Percentiles rank a stretch among this genome's conserved stretches.
Conservation (phyloP, 2,113 vertebrate genomes). For the Gavia stellata region DNA sequence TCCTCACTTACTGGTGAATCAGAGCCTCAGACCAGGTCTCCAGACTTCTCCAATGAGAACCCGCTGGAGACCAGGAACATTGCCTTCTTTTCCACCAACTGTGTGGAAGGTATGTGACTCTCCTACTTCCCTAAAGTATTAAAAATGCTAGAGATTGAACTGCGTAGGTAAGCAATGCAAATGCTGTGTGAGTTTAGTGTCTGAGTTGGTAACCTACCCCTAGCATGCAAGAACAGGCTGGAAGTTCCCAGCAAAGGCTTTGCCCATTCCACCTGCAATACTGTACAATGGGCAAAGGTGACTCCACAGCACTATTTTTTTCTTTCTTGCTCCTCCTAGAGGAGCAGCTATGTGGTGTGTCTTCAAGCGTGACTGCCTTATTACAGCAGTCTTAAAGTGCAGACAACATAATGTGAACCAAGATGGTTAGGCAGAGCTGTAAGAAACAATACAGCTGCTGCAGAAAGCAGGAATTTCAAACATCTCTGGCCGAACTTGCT, state of each 20-base stretch:
- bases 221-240: neutral
- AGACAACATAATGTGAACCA: neutral
- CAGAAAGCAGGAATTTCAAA: neutral
- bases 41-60: conserved; percentile 81
- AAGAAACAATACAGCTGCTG: neutral
- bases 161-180: neutral
- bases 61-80: conserved; percentile 81
- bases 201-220: neutral
- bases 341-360: neutral
- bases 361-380: neutral
- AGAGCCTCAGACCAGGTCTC: conserved; percentile 80
- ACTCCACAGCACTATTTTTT: neutral
- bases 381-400: neutral
- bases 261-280: neutral
- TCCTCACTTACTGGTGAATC: conserved; percentile 90
- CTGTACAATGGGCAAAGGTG: neutral
- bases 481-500: neutral
- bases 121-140: neutral
- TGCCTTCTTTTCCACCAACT: conserved; percentile 85
- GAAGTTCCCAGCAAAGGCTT: neutral
- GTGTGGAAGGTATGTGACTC: conserved; percentile 75
- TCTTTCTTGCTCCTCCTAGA: neutral
- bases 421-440: neutral
- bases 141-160: neutral
- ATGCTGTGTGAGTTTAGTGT: neutral